These are phyloP conservation scores for Poecilia wingei DNA, from an alignment of 2,797 vertebrate genomes.

Conservation along the genomic window DNA sequence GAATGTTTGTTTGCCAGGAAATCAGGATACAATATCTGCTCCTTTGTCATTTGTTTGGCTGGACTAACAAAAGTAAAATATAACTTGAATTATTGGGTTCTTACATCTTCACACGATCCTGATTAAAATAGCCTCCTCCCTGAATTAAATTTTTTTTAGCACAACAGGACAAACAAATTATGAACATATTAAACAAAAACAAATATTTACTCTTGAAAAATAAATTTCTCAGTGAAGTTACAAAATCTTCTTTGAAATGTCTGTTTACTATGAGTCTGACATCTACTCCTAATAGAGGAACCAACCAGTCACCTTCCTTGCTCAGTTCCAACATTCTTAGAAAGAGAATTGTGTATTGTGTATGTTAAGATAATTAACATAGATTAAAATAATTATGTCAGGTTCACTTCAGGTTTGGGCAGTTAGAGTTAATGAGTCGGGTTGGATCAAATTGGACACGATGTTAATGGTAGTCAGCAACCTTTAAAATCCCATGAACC, in stretches of 20 bases:
- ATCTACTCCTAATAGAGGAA: not conserved
- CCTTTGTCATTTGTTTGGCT: not conserved
- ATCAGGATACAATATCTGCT: conserved; percentile 1
- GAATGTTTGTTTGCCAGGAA: conserved; percentile 33
- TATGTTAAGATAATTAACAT: no score
- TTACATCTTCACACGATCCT: not conserved
- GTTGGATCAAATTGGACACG: no score
- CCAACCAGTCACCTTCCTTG: not conserved
- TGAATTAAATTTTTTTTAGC: not conserved
- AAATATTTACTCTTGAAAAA: not conserved
- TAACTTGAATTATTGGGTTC: not conserved
- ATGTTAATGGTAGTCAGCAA: no score
- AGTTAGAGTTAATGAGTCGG: no score
- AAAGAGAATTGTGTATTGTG: not conserved
- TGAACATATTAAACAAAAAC: not conserved
- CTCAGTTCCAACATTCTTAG: not conserved
- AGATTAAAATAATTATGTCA: no score
- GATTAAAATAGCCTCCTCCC: not conserved
- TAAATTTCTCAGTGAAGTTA: not conserved
- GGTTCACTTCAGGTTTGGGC: no score
- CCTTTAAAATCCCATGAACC: no score
- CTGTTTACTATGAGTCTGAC: not conserved
- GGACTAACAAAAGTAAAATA: not conserved
- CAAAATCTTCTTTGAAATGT: not conserved
- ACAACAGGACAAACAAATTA: not conserved